Conservation (phyloP, 2,113 vertebrate genomes). For the Gobius niger region DNA sequence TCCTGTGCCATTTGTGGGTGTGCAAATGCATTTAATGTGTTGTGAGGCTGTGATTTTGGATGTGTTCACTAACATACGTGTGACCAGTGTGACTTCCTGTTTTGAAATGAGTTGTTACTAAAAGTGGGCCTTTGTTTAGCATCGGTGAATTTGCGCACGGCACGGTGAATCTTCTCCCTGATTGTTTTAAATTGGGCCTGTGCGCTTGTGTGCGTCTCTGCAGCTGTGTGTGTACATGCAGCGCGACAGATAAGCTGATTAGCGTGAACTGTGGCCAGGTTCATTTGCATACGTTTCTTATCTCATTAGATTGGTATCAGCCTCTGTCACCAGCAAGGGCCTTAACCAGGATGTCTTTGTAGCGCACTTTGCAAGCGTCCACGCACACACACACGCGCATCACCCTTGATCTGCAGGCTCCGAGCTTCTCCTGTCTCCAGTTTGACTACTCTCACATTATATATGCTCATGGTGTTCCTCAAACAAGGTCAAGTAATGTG, state of each 20-base stretch:
- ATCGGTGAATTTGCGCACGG: conserved; percentile 34
- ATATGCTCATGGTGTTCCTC: conserved; percentile 47
- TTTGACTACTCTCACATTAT: conserved; percentile 46
- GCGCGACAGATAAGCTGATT: conserved; percentile 80
- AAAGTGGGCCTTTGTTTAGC: conserved; percentile 28
- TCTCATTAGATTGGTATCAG: conserved; percentile 82
- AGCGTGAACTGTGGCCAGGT: conserved; percentile 77
- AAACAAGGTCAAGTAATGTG: conserved; percentile 56
- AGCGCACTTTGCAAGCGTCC: conserved; percentile 43
- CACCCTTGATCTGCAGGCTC: conserved; percentile 50
- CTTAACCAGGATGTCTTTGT: conserved; percentile 70
- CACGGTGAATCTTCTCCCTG: conserved; percentile 49
- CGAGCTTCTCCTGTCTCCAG: conserved; percentile 57
- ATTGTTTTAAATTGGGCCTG: conserved; percentile 52
- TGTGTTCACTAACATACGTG: conserved; percentile 27
- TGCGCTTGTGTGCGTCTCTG: conserved; percentile 13
- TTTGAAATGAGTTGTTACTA: background rate
- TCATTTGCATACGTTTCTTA: conserved; percentile 81
- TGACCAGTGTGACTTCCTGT: conserved; percentile 20
- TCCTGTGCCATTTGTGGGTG: conserved; percentile 24
- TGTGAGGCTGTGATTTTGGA: background rate
- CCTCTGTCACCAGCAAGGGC: conserved; percentile 69
- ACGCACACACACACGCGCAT: conserved; percentile 24
- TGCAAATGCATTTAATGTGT: background rate
- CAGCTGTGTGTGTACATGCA: conserved; percentile 30